Conservation (phyloP, 1,140 invertebrate genomes). For the Psilanteris sp. region DNA sequence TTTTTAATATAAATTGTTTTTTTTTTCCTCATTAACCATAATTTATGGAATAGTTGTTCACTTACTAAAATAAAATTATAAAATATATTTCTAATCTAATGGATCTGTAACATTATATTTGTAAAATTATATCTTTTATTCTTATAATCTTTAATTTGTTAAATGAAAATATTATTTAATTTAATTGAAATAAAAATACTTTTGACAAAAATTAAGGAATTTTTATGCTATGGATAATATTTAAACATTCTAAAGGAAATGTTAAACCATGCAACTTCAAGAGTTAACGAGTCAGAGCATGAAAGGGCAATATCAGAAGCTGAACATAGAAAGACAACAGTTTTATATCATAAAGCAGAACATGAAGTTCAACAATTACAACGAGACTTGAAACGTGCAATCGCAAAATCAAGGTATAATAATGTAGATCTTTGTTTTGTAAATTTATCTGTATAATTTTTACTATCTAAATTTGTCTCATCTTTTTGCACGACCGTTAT, state of each 20-base stretch:
- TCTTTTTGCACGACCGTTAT: slow-evolving; percentile 60
- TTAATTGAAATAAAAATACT: too few species aligned
- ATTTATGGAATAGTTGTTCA: background rate
- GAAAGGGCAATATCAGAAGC: slow-evolving; percentile 85
- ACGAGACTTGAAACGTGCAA: slow-evolving; percentile 85
- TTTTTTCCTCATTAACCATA: too few species aligned
- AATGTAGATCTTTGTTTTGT: slow-evolving; percentile 33
- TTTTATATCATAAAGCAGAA: slow-evolving; percentile 83
- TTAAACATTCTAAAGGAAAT: slow-evolving; percentile 84
- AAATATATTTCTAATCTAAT: too few species aligned
- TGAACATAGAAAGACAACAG: slow-evolving; percentile 84
- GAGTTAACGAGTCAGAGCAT: slow-evolving; percentile 88
- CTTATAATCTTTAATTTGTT: too few species aligned
- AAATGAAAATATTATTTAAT: too few species aligned
- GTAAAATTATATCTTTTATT: too few species aligned
- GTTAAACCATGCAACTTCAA: slow-evolving; percentile 96
- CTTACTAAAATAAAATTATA: background rate
- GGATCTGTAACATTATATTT: too few species aligned
- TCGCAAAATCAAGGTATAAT: slow-evolving; percentile 84
- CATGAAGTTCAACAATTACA: slow-evolving; percentile 84
- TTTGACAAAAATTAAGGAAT: too few species aligned
- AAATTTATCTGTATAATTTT: slow-evolving; percentile 49
- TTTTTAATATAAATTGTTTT: too few species aligned
- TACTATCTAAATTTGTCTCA: slow-evolving; percentile 52
- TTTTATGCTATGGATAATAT: too few species aligned